Evolutionary conservation across 2,888 invertebrate genomes (phyloP), one percentile per base, ranked within the genome.

Genomic region (Caenorhabditis macrosperma): DNA sequence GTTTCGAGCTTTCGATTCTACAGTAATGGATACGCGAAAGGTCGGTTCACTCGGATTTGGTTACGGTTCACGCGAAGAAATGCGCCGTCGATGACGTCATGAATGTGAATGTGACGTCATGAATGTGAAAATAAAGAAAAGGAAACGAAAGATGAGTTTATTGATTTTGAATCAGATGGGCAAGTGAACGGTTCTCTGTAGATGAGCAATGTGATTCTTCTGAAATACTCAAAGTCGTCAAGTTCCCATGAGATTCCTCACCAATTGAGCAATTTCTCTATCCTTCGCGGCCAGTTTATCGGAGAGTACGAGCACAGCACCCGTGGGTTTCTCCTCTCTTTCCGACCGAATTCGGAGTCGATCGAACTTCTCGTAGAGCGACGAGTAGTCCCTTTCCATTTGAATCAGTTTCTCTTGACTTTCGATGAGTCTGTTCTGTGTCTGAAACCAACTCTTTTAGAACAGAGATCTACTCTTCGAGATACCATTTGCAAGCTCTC

Each of bases 201-300:
- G 20, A 44, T 79, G 78, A 64, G 74, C 61, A 22, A 79, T 79
- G 0, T 52, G 78, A 35, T 41, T 52, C 57, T 79, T 79, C 78
- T 78, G 78, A 54, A 75, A 67, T 20, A 22, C 48, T 28, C 4
- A 46, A 41, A 35, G 1, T 2, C 17, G 38, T 38, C 3, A 66
- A 20, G n/a, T 17, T 20, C 9, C 28, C 17, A 10, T 20, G 20
- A 22, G 10, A 64, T 20, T 9, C 33, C 44, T n/a, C 7, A 78
- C 78, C 63, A 79, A 46, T 64, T 79, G 79, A 69, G 75, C 66
- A 48, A 89, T 83, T 81, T 89, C 88, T 48, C 81, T 61, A 60
- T 89, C 87, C 57, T 87, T 89, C 0, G 86, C 88, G 24, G 68
- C 68, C 15, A 89, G 64, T 68, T 89, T 89, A 61, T 89, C 89